Base-by-base conservation (phyloP, 2,113 vertebrate genomes). In the Myotis yumanensis region DNA sequence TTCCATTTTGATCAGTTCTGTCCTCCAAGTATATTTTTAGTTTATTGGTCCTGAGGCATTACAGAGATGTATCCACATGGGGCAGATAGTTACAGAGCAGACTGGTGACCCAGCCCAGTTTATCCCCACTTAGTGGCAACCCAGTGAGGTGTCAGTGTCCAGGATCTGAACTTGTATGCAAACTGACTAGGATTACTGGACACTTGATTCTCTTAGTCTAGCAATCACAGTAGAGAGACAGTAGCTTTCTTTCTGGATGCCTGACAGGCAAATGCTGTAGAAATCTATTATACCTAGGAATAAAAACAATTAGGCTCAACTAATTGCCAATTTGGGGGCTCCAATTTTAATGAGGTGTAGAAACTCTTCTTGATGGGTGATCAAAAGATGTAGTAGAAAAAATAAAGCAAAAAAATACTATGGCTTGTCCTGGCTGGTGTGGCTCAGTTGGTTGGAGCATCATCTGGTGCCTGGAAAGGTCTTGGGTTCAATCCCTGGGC, bases 251-350 rank as follows among this genome's bases (percentile, higher is more conserved):
- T 25, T 69, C 73, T 85, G 83, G 28, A 84, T 81, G 30, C 17
- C 73, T 77, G 30, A 46, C 3, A 86, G 86, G 79, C 15, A 88
- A 92, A 72, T 22, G n/a, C 85, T 81, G 25, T 12, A 85, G 68
- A 93, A 90, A 96, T 43, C 18, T 23, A 35, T 79, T 52, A 10
- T 76, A 35, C 54, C 7, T 35, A 35, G 20, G 51, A 92, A 69
- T 72, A 62, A 88, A 93, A 90, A 46, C 35, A 84, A 69, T 48
- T 57, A 87, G 68, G 73, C 25, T 92, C 46, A 90, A 81, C n/a
- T 57, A 46, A 68, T 54, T 80, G 80, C 57, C 75, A 52, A 82
- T 84, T 86, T 77, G 15, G 28, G 16, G 22, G 15, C 12, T 94
- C 93, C 32, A 62, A 11, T 73, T 94, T 91, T 79, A 79, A 66